These are phyloP conservation scores for Epistrophe eligans DNA, from an alignment of 2,888 invertebrate genomes.

Conservation along the genomic window DNA sequence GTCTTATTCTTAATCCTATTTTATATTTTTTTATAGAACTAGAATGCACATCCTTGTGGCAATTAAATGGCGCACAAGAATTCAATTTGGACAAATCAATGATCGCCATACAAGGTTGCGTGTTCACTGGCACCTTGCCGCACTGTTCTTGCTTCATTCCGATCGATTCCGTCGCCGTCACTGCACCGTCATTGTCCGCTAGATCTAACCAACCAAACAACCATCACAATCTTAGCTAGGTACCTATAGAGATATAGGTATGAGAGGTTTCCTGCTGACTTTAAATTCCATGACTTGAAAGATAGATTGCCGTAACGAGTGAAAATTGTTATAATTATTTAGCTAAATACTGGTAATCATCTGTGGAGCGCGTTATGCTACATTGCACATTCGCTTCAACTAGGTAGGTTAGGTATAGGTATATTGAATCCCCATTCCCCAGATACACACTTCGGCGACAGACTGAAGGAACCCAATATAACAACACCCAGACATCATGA, in stretches of 20 bases:
- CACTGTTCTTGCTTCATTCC: no score
- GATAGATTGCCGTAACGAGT: conserved; percentile 74
- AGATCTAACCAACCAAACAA: neutral
- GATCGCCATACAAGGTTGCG: conserved; percentile 72
- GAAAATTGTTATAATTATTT: conserved; percentile 76
- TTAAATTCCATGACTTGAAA: conserved; percentile 48
- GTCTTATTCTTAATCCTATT: conserved; percentile 36
- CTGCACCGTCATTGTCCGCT: neutral
- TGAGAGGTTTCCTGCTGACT: conserved; percentile 31
- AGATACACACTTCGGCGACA: conserved; percentile 50
- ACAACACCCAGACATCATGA: conserved; percentile 67
- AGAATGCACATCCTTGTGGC: conserved; percentile 73
- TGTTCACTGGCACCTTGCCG: conserved; percentile 33
- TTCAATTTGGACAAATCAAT: conserved; percentile 74
- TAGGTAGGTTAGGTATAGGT: neutral
- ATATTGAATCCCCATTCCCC: conserved; percentile 61
- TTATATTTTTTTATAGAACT: conserved; percentile 24
- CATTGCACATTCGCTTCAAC: conserved; percentile 52
- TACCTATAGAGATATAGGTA: neutral
- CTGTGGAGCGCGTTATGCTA: conserved; percentile 68
- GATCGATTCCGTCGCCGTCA: no score
- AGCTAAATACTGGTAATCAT: conserved; percentile 74
- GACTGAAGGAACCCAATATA: conserved; percentile 24
- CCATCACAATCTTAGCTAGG: neutral
- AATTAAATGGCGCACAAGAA: conserved; percentile 76